Evolutionary conservation across 1,140 invertebrate species (phyloP).

Genomic region (Orchesella cincta): DNA sequence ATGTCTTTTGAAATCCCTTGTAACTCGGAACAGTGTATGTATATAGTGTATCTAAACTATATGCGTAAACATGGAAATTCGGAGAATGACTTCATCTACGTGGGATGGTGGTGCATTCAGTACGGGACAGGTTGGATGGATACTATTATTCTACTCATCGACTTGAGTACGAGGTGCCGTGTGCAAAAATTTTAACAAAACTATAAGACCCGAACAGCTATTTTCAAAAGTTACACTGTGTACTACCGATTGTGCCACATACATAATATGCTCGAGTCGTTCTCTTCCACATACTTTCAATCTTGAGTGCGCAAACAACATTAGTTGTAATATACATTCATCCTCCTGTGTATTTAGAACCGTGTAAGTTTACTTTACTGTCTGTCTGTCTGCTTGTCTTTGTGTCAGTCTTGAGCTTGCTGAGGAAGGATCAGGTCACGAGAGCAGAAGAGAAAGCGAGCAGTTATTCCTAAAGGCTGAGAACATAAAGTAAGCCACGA

Average conservation of each 20-base stretch:
- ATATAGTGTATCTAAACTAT: too few species aligned
- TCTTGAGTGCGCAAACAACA: too few species aligned
- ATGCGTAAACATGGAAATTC: constrained; percentile 17
- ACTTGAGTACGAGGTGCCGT: constrained; percentile 33
- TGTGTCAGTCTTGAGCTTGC: constrained; percentile 24
- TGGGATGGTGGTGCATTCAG: constrained; percentile 22
- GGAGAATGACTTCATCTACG: constrained; percentile 25
- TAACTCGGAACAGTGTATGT: too few species aligned
- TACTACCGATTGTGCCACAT: too few species aligned
- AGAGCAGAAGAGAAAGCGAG: not conserved
- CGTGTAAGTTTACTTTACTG: constrained; percentile 33
- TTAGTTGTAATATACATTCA: too few species aligned
- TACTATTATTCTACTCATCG: not conserved
- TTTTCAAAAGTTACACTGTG: too few species aligned
- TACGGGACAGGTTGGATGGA: not conserved
- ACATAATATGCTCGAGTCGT: too few species aligned
- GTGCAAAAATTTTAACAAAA: constrained; percentile 51
- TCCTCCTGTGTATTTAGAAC: too few species aligned
- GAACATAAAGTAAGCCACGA: not conserved
- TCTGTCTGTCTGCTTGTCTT: constrained; percentile 19
- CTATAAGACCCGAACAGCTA: constrained; percentile 43
- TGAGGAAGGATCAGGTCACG: constrained; percentile 9
- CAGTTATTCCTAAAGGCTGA: not conserved
- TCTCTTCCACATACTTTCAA: too few species aligned
- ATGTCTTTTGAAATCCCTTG: too few species aligned